Evolutionary conservation across 2,888 invertebrate species (phyloP), one percentile per base, ranked within the genome.

Genomic region (Linnaemya tessellans): DNA sequence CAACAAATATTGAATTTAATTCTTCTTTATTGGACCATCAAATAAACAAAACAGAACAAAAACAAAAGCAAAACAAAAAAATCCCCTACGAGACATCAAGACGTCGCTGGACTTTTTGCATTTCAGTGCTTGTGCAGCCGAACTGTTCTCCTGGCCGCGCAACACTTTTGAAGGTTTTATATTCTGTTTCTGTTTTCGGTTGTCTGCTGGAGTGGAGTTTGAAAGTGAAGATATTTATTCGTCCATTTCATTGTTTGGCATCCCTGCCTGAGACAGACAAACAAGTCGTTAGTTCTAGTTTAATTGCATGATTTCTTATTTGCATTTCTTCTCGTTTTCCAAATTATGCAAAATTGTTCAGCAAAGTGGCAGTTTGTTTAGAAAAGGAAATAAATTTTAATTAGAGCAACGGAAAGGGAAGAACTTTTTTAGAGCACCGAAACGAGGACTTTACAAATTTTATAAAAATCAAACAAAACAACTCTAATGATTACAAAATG

Each of bases 251-350:
- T 54, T 67, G 51, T 60, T 83, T 80, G 71, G 80, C 83, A 77
- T 83, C 80, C 46, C 80, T 71, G 75, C 51, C 65, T 67, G 8
- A 20, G 79, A 71, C 79, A 80, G 80, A 70, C 87, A 87, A 73
- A 87, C 89, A 87, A 90, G 90, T 89, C 90, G 89, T 87, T 84
- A 89, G 89, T 90, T 90, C 90, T 90, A 91, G 90, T 90, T 91
- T 91, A 91, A 91, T 91, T 90, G 90, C 89, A 90, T 89, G 89
- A 91, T 89, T 90, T 90, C 89, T 90, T 90, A 90, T 91, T 91
- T 91, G 90, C 90, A 90, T 90, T 91, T 89, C 9, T 18, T 46
- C 51, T 41, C 64, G 64, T 10, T 60, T 70, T 79, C 18, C 41
- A 68, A 68, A 67, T 80, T 74, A 80, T 80, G 80, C 67, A 74